phyloP scores from a whole-genome alignment of 2,113 vertebrate species.

The Apus apus region DNA sequence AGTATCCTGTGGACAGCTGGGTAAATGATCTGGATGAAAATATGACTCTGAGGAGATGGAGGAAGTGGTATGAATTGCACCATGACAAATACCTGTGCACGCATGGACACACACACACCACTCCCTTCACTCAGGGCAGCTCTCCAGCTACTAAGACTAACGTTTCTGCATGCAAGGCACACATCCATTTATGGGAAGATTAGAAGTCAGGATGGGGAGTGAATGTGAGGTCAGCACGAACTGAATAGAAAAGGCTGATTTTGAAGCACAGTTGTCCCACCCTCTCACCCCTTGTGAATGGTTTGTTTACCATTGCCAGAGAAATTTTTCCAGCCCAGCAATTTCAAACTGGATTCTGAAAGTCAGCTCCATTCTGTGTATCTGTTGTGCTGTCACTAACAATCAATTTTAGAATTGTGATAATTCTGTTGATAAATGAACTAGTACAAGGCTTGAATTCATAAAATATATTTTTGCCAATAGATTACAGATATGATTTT shows the following conservation, averaged over 20 bases:
- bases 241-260: neutral
- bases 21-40: neutral
- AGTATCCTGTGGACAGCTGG: neutral
- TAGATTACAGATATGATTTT: neutral
- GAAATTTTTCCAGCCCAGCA: neutral
- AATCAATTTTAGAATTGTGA: neutral
- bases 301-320: neutral
- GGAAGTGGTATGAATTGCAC: neutral
- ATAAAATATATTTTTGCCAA: neutral
- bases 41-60: neutral
- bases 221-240: conserved; percentile 4
- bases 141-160: neutral
- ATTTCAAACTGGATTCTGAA: neutral
- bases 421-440: neutral
- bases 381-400: neutral
- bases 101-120: neutral
- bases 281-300: neutral
- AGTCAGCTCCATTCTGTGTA: neutral
- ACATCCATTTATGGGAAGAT: conserved; percentile 6
- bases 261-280: neutral
- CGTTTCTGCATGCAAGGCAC: neutral
- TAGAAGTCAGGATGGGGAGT: neutral
- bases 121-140: neutral
- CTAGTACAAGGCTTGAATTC: neutral
- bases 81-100: neutral